These are phyloP conservation scores for Coelopa frigida DNA, from an alignment of 1,140 invertebrate species.

Conservation along the genomic window DNA sequence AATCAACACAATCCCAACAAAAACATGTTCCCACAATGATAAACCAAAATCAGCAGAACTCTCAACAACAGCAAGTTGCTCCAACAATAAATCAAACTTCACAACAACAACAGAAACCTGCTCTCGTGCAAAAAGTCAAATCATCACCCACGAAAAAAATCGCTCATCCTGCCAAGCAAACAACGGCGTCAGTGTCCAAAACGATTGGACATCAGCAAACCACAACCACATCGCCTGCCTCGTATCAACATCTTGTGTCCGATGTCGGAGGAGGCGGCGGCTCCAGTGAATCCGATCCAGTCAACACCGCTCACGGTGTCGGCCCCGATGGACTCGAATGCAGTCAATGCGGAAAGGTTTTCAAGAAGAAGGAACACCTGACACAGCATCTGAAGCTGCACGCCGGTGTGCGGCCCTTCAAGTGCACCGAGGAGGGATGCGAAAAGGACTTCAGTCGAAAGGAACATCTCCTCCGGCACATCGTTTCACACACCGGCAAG, in stretches of 20 bases:
- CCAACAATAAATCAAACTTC: neutral
- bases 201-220: neutral
- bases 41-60: neutral
- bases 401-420: constrained; percentile 58
- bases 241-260: neutral
- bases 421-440: constrained; percentile 54
- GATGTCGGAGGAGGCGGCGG: neutral
- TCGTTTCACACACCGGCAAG: constrained; percentile 65
- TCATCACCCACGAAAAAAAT: neutral
- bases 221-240: neutral
- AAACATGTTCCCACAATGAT: constrained; percentile 8
- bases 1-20: constrained; percentile 11
- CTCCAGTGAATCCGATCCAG: neutral
- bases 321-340: constrained; percentile 16
- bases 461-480: constrained; percentile 62
- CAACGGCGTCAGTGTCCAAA: constrained; percentile 7
- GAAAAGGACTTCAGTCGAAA: constrained; percentile 66
- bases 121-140: too few species aligned
- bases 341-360: constrained; percentile 58
- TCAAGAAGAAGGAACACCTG: constrained; percentile 66
- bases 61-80: constrained; percentile 2
- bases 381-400: constrained; percentile 65
- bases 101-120: constrained; percentile 5
- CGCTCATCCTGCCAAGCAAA: constrained; percentile 16
- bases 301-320: neutral